Evolutionary conservation across 2,113 vertebrate genomes (phyloP).

Genomic region (Hoplias malabaricus): DNA sequence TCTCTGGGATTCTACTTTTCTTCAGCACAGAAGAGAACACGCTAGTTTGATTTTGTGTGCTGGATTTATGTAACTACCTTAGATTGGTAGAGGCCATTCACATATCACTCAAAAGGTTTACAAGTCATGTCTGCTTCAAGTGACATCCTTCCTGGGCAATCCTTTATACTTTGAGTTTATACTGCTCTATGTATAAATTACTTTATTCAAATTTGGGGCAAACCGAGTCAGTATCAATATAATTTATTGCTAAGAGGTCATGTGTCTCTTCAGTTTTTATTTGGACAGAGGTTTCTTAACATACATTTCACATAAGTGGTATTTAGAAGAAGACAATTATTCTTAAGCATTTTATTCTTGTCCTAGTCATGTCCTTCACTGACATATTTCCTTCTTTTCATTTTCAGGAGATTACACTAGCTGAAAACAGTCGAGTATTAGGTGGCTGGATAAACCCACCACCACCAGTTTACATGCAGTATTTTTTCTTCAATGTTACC

Average conservation of each 20-base stretch:
- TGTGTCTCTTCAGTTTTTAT: background rate
- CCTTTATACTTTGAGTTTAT: no score
- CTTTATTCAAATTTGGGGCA: no score
- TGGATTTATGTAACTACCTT: background rate
- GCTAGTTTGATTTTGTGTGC: background rate
- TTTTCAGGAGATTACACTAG: constrained; percentile 83
- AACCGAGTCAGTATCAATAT: no score
- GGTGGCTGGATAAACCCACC: constrained; percentile 90
- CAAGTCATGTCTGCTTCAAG: background rate
- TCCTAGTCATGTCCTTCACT: background rate
- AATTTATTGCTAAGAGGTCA: background rate
- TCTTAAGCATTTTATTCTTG: background rate
- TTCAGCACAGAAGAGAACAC: background rate
- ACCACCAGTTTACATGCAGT: constrained; percentile 90
- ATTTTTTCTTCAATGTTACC: constrained; percentile 95
- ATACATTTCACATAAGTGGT: background rate
- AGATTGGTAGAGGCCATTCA: background rate
- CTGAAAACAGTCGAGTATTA: constrained; percentile 83
- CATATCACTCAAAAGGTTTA: constrained; percentile 12
- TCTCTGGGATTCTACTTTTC: constrained; percentile 7
- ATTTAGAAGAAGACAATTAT: background rate
- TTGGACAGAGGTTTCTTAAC: background rate
- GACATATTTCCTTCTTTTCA: background rate
- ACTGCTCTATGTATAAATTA: no score
- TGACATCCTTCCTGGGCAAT: background rate